These are phyloP conservation scores for Ceratosolen solmsi DNA, from an alignment of 1,140 invertebrate genomes.

Conservation along the genomic window DNA sequence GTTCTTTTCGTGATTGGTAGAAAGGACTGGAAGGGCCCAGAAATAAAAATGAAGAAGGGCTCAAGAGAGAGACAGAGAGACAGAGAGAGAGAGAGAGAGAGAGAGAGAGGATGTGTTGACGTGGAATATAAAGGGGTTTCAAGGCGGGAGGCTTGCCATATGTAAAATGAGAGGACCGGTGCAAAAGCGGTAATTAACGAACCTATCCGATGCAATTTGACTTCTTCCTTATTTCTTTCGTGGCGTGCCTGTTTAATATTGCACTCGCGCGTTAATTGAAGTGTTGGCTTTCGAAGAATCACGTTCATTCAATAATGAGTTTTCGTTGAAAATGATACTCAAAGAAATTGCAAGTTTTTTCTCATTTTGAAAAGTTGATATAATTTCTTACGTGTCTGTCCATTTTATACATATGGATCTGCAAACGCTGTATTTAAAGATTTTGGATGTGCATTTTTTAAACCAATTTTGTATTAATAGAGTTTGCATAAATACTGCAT, in stretches of 20 bases:
- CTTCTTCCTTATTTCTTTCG: neutral
- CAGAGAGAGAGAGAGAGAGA: slow-evolving; percentile 14
- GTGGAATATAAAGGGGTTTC: neutral
- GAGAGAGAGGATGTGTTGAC: neutral
- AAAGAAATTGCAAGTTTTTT: too few species aligned
- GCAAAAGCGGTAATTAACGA: slow-evolving; percentile 10
- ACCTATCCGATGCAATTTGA: slow-evolving; percentile 25
- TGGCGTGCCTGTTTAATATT: neutral
- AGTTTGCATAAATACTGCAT: too few species aligned
- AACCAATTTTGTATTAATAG: too few species aligned
- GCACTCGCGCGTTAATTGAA: neutral
- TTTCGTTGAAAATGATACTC: neutral
- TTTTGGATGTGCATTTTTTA: too few species aligned
- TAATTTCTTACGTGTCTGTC: too few species aligned
- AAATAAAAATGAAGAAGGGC: slow-evolving; percentile 14
- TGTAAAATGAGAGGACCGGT: slow-evolving; percentile 25
- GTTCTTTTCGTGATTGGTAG: neutral
- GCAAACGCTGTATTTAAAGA: too few species aligned
- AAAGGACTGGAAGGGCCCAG: neutral
- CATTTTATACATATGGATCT: too few species aligned
- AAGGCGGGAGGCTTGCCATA: neutral
- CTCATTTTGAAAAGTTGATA: too few species aligned
- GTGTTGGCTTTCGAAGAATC: neutral
- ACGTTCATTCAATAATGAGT: slow-evolving; percentile 1
- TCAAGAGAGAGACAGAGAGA: neutral